Evolutionary conservation across 2,797 vertebrate genomes (phyloP).

Genomic region (Erpetoichthys calabaricus): DNA sequence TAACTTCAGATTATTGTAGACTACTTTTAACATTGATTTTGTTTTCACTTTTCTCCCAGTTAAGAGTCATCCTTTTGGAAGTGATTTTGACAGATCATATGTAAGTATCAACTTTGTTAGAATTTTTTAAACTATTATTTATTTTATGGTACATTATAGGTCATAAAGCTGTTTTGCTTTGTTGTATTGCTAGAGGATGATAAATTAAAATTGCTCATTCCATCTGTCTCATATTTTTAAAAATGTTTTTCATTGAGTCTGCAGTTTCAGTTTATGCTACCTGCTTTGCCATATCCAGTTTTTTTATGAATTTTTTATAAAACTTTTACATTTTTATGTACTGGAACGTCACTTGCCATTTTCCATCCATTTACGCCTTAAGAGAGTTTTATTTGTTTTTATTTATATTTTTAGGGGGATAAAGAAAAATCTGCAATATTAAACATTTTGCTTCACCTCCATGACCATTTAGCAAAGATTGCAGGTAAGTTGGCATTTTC

Average conservation of each 20-base stretch:
- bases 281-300: background rate
- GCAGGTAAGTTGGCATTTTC: conserved; percentile 59
- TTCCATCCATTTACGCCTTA: no score
- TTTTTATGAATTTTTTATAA: no score
- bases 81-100: conserved; percentile 47
- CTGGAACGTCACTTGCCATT: no score
- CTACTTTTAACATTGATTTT: conserved; percentile 1
- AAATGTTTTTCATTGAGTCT: no score
- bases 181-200: no score
- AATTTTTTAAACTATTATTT: no score
- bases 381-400: background rate
- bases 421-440: conserved; percentile 61
- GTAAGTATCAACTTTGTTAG: conserved; percentile 53
- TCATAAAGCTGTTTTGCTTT: no score
- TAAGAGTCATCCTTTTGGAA: conserved; percentile 57
- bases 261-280: no score
- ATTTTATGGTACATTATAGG: no score
- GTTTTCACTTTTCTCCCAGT: conserved; percentile 39
- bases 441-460: conserved; percentile 74
- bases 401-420: conserved; percentile 26
- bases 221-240: no score
- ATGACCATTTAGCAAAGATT: conserved; percentile 77
- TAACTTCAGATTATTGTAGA: background rate
- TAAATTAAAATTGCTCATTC: no score
- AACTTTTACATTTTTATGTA: background rate